A percentile compares a stretch with the other conserved stretches of the same genome.
These are phyloP conservation scores for Eupithecia centaureata DNA, from an alignment of 2,888 invertebrate species.

Conservation along the genomic window DNA sequence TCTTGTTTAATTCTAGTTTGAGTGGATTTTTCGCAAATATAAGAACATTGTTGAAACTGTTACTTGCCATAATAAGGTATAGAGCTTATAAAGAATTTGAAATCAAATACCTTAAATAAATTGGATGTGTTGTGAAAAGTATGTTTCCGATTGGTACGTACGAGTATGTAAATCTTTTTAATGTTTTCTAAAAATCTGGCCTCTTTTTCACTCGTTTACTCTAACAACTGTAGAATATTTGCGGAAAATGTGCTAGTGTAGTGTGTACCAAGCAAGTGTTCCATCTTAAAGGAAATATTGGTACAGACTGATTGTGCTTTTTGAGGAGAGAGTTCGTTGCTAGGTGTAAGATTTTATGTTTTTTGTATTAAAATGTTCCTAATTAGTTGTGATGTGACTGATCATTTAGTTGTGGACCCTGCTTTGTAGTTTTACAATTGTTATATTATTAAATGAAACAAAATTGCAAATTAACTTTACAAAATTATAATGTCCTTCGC, in stretches of 20 bases:
- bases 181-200: background rate
- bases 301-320: constrained; percentile 80
- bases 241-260: background rate
- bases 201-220: background rate
- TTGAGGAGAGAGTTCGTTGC: constrained; percentile 58
- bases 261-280: background rate
- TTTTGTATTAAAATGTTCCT: constrained; percentile 80
- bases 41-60: background rate
- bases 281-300: constrained; percentile 50
- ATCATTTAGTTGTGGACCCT: constrained; percentile 49
- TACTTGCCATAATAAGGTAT: background rate
- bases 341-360: constrained; percentile 59
- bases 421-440: constrained; percentile 57
- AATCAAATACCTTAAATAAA: background rate
- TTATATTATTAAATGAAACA: constrained; percentile 38
- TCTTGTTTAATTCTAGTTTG: background rate
- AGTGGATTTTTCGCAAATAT: constrained; percentile 10
- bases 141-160: background rate
- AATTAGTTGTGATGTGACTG: constrained; percentile 70
- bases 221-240: background rate
- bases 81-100: background rate
- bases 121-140: background rate
- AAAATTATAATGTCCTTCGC: background rate
- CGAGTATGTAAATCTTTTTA: background rate
- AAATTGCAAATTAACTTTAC: background rate